phyloP scores from a whole-genome alignment of 2,797 vertebrate species.

The Anguilla obscura region DNA sequence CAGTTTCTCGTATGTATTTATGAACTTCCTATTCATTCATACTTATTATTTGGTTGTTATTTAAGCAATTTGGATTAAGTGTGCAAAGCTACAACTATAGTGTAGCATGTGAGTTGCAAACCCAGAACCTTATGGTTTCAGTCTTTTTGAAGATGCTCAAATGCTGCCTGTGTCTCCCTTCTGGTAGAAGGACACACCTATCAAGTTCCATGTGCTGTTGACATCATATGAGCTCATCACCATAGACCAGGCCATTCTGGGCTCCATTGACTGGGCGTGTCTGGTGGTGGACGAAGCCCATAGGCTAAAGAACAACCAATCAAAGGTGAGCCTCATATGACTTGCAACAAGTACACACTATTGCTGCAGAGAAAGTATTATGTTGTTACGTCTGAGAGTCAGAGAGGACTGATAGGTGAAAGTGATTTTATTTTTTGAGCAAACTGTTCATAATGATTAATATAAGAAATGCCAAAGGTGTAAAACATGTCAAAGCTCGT shows the following conservation, averaged over 20 bases:
- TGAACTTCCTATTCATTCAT: background rate
- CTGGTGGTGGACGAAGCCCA: conserved; percentile 97
- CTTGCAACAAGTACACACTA: background rate
- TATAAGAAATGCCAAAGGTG: background rate
- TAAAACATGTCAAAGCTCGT: background rate
- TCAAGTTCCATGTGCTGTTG: conserved; percentile 96
- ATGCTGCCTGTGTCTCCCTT: background rate
- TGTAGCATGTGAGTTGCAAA: background rate
- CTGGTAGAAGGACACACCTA: conserved; percentile 89
- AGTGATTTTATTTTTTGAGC: background rate
- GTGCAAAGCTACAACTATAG: background rate
- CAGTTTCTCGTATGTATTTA: background rate
- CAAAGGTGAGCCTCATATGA: conserved; percentile 78
- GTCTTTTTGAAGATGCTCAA: background rate
- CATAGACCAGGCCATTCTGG: conserved; percentile 93
- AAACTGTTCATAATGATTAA: background rate
- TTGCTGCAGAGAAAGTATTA: background rate
- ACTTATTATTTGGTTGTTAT: background rate
- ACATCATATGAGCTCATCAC: conserved; percentile 98
- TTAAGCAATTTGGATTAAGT: background rate
- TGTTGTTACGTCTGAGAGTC: background rate
- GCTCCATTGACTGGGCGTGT: conserved; percentile 95
- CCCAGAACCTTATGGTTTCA: background rate
- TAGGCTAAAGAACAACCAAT: conserved; percentile 97
- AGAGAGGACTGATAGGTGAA: background rate